A percentile compares a stretch with the other conserved stretches of the same genome.
These are phyloP conservation scores for Grallaria varia DNA, from an alignment of 2,113 vertebrate species.

Conservation along the genomic window DNA sequence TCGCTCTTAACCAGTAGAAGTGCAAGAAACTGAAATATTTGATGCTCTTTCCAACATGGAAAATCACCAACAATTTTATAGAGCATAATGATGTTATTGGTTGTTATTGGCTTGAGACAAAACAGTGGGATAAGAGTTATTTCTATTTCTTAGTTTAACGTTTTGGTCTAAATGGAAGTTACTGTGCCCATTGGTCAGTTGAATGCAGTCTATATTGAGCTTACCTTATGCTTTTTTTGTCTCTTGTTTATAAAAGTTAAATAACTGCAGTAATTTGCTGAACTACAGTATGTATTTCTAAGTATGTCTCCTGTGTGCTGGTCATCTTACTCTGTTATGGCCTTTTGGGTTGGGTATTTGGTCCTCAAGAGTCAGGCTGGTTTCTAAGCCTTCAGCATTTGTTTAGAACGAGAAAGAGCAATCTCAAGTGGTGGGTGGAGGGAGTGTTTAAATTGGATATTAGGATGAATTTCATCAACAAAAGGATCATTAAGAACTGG, in stretches of 20 bases:
- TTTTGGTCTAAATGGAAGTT: not conserved
- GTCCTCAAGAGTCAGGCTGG: not conserved
- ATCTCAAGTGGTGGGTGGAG: not conserved
- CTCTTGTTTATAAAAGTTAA: not conserved
- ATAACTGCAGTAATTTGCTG: not conserved
- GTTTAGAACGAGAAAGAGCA: not conserved
- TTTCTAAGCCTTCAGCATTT: not conserved
- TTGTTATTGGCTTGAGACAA: not conserved
- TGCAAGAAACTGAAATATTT: not conserved
- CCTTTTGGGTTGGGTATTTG: not conserved
- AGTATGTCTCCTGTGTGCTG: not conserved
- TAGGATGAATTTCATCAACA: not conserved
- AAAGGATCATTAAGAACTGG: not conserved
- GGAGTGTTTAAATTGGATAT: not conserved
- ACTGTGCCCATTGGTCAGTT: not conserved
- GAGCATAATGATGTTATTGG: not conserved
- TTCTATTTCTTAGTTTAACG: not conserved
- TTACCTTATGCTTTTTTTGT: not conserved
- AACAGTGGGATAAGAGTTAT: not conserved
- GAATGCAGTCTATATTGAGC: not conserved
- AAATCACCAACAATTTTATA: not conserved
- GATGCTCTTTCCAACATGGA: not conserved
- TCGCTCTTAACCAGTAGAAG: not conserved
- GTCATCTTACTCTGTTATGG: fast-evolving
- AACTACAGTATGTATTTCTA: not conserved